Conservation (phyloP, 2,888 invertebrate genomes). For the Blera fallax region DNA sequence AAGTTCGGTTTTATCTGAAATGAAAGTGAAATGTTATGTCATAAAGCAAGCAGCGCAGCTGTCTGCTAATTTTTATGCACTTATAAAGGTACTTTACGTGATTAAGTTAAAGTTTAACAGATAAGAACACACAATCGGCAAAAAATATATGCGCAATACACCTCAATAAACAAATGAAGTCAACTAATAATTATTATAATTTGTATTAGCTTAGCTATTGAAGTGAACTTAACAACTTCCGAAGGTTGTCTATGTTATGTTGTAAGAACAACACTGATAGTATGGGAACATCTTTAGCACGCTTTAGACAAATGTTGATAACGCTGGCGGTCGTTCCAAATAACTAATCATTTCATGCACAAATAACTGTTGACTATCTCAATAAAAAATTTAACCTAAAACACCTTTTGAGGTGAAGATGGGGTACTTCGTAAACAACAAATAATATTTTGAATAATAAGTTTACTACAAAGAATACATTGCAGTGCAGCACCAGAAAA, state of each 20-base stretch:
- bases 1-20: conserved; percentile 27
- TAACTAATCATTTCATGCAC: conserved; percentile 11
- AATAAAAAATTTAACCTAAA: not conserved
- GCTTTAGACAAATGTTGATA: conserved; percentile 61
- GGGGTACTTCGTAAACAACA: not conserved
- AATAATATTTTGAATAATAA: conserved; percentile 1
- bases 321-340: conserved; percentile 34
- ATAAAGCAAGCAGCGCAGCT: not conserved
- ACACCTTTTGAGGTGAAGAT: conserved; percentile 19
- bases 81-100: not conserved
- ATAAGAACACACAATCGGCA: not conserved
- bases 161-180: not conserved
- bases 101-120: not conserved
- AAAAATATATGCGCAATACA: not conserved
- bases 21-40: conserved; percentile 15
- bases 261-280: conserved; percentile 40
- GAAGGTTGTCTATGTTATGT: conserved; percentile 60
- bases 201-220: not conserved
- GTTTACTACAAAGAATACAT: not conserved
- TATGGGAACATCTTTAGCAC: conserved; percentile 44
- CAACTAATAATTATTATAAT: too few relatives aligned
- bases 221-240: conserved; percentile 28
- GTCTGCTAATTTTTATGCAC: not conserved
- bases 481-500: not conserved
- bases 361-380: too few relatives aligned